A percentile compares a stretch with the other conserved stretches of the same genome.
Evolutionary conservation across 1,140 invertebrate species (phyloP).

Genomic region (Bombus haemorrhoidalis): DNA sequence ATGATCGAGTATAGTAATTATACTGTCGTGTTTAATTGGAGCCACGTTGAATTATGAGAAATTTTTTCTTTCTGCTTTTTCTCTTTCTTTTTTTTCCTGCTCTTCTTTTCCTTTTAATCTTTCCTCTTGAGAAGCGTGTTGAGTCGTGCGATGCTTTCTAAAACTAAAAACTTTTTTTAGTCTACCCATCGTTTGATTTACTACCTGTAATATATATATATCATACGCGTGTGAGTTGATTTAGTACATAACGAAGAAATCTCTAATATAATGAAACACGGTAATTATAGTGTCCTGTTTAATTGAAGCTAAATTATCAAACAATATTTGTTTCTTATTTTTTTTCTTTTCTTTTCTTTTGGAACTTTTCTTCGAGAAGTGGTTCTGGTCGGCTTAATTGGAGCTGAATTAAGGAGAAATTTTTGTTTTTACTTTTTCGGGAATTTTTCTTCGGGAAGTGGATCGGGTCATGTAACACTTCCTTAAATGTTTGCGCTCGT

Average conservation of each 20-base stretch:
- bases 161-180: background rate
- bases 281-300: background rate
- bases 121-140: background rate
- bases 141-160: background rate
- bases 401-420: background rate
- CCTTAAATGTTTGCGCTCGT: background rate
- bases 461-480: background rate
- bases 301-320: background rate
- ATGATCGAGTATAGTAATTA: background rate
- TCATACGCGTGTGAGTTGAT: no score
- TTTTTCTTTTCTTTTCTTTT: background rate
- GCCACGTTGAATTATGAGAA: background rate
- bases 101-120: background rate
- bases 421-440: background rate
- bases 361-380: no score
- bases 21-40: background rate
- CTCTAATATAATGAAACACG: background rate
- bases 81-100: no score
- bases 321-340: background rate
- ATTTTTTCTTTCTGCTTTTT: no score
- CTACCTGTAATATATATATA: background rate
- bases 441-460: background rate
- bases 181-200: background rate
- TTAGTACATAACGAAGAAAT: background rate
- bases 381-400: no score